Conservation (phyloP, 2,797 vertebrate genomes). For the Eutrigla gurnardus region DNA sequence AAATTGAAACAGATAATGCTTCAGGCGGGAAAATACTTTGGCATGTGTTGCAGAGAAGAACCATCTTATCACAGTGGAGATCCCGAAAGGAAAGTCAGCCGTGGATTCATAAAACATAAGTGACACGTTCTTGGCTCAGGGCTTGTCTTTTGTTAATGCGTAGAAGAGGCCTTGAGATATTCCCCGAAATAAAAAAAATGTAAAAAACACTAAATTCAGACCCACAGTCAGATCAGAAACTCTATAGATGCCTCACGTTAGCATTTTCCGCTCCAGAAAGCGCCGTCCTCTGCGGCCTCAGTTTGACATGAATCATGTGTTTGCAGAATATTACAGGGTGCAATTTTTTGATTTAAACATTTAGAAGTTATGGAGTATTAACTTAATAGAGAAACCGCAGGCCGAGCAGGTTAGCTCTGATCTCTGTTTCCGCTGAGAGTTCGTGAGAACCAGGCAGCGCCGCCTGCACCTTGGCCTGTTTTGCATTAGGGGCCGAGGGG, state of each 20-base stretch:
- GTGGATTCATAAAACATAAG: slow-evolving; percentile 62
- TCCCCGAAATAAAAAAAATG: slow-evolving; percentile 39
- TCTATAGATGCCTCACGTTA: slow-evolving; percentile 23
- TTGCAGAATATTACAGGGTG: slow-evolving; percentile 37
- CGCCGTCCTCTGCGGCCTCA: slow-evolving; percentile 31
- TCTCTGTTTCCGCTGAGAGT: slow-evolving; percentile 57
- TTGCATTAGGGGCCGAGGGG: slow-evolving; percentile 79
- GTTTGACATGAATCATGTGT: slow-evolving; percentile 38
- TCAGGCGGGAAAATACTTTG: slow-evolving; percentile 40
- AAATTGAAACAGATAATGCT: slow-evolving; percentile 53
- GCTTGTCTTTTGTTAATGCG: slow-evolving; percentile 59
- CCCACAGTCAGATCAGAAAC: slow-evolving; percentile 31
- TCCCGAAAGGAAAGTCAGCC: slow-evolving; percentile 49
- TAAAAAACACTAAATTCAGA: slow-evolving; percentile 27
- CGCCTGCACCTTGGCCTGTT: slow-evolving; percentile 76
- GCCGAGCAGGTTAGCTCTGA: slow-evolving; percentile 52
- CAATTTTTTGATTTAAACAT: slow-evolving; percentile 36
- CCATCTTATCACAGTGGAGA: slow-evolving; percentile 53
- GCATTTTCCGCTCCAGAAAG: slow-evolving; percentile 39
- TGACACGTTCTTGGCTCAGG: slow-evolving; percentile 62
- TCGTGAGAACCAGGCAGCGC: slow-evolving; percentile 72
- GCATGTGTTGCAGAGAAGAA: slow-evolving; percentile 28
- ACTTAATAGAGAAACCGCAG: slow-evolving; percentile 56
- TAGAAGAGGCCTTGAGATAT: slow-evolving; percentile 32
- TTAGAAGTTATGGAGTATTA: slow-evolving; percentile 51